Base-by-base conservation (phyloP, 2,797 vertebrate genomes). In the Rhinoraja longicauda region DNA sequence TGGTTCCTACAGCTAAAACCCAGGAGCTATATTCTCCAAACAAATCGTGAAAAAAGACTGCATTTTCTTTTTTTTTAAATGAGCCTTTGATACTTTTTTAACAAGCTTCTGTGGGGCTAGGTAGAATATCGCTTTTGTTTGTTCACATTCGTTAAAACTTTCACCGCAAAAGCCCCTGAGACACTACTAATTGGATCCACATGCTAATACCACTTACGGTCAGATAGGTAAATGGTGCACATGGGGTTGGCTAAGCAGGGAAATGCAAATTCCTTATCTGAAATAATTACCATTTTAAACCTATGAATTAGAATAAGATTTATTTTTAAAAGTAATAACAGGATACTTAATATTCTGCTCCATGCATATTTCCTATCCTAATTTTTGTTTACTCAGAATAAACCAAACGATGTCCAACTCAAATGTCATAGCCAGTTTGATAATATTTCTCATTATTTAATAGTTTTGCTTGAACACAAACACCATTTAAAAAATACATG, bases 41-140 rank as follows among this genome's bases (percentile, higher is more conserved):
- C 39, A 92, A 92, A 53, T 91, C 57, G 26, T 73, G 15, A 92
- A 92, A 57, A 73, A 92, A 53, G 15, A 29, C 64, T 72, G 32
- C 17, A 62, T 26, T 91, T 91, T 53, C 24, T 39, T 72, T 73
- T 72, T 70, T 72, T 39, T 70, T 45, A 92, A 70, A 92, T 72
- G 26, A 45, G 26, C 70, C 70, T 92, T 75, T 92, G 70, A 73
- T 39, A 73, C 12, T 94, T 95, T 93, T 94, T 94, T 95, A 95
- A 96, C 93, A 95, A 96, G 94, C 95, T 95, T 95, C 95, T 94
- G 93, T 93, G 94, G 94, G 94, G 95, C 93, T 95, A 93, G 94
- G 95, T 94, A 95, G 94, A 95, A 95, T 94, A 93, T 93, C 94
- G 94, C 94, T 93, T 94, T 95, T 95, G 93, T 95, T 95, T 95